These are phyloP conservation scores for Drosophila affinis DNA, from an alignment of 2,888 invertebrate species.

Conservation along the genomic window DNA sequence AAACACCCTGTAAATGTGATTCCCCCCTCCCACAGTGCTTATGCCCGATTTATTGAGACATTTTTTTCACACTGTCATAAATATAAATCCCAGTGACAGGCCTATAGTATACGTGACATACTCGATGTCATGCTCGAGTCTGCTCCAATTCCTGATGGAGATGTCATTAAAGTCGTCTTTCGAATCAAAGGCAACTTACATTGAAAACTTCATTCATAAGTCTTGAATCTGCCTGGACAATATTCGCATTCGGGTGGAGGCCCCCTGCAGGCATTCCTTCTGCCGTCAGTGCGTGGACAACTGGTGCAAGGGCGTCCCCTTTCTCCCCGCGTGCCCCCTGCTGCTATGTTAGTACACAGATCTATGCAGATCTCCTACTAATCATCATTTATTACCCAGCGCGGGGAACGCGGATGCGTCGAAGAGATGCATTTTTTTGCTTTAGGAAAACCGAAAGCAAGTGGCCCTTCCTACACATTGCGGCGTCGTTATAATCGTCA, in stretches of 20 bases:
- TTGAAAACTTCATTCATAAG: background rate
- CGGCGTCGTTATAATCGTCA: background rate
- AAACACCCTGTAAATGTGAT: constrained; percentile 12
- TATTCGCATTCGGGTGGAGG: constrained; percentile 48
- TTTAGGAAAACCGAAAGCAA: constrained; percentile 19
- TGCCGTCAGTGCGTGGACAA: constrained; percentile 51
- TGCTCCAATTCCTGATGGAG: constrained; percentile 3
- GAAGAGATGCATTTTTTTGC: constrained; percentile 44
- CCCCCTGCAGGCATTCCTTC: constrained; percentile 55
- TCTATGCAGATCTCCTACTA: background rate
- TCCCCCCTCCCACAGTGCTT: background rate
- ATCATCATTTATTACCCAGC: constrained; percentile 24
- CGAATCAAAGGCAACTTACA: background rate
- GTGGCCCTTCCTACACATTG: background rate
- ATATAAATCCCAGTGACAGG: constrained; percentile 51
- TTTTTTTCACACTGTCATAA: constrained; percentile 46
- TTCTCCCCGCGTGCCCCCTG: no score
- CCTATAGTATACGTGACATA: constrained; percentile 44
- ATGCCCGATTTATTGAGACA: constrained; percentile 47
- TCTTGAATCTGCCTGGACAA: constrained; percentile 42
- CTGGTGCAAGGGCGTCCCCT: constrained; percentile 43
- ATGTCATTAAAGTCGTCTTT: constrained; percentile 18
- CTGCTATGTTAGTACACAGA: constrained; percentile 55
- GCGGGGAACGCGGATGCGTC: constrained; percentile 11
- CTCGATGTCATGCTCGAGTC: constrained; percentile 11